Percentiles rank a stretch among this genome's conserved stretches.
Conservation (phyloP, 2,113 vertebrate species). For the Puma concolor region DNA sequence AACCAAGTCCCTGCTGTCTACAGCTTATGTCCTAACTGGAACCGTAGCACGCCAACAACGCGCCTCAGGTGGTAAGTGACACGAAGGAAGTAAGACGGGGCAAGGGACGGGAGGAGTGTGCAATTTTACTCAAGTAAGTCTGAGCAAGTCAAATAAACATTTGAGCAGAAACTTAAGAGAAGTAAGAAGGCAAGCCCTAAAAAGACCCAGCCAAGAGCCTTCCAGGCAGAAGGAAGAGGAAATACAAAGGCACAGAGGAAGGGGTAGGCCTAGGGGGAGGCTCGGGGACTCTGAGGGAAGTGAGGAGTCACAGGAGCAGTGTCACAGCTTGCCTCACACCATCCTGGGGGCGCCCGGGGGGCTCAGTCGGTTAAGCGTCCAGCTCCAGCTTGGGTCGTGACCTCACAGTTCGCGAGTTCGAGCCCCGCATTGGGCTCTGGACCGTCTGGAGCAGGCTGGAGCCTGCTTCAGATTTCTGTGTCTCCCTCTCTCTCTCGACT, state of each 20-base stretch:
- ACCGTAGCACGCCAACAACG: accelerated
- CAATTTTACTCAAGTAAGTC: neutral
- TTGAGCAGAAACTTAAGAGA: neutral
- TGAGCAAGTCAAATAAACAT: neutral
- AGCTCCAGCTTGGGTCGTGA: too few relatives aligned
- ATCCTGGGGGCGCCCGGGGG: neutral
- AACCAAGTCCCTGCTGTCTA: neutral
- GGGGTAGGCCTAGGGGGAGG: accelerated
- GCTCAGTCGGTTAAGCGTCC: too few relatives aligned
- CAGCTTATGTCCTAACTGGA: neutral
- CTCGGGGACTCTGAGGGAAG: neutral
- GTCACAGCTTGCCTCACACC: neutral
- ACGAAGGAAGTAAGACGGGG: accelerated
- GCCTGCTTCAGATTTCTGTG: too few relatives aligned
- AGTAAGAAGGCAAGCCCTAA: neutral
- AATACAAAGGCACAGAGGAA: neutral
- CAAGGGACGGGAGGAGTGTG: accelerated
- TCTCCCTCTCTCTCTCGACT: too few relatives aligned
- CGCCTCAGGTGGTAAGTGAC: too few relatives aligned
- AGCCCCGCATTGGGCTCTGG: too few relatives aligned
- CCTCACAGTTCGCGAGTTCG: too few relatives aligned
- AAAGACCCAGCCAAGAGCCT: neutral
- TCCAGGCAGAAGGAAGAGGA: neutral
- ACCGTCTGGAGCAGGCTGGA: too few relatives aligned
- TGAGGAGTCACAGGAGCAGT: too few relatives aligned